Evolutionary conservation across 2,888 invertebrate species (phyloP).

Genomic region (Maniola hyperantus): DNA sequence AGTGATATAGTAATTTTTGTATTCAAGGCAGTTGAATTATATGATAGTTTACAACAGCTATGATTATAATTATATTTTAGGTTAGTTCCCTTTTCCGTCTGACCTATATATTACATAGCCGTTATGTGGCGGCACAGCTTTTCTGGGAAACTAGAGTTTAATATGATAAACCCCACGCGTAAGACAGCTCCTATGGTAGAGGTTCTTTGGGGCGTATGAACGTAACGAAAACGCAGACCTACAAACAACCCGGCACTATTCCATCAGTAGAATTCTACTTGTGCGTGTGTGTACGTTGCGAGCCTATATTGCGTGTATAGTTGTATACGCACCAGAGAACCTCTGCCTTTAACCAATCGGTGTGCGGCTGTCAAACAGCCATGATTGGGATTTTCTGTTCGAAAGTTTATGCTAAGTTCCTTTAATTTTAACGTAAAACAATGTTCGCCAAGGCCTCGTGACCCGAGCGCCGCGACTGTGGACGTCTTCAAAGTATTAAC

Average conservation of each 20-base stretch:
- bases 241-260: too few species aligned
- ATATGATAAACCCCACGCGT: slow-evolving; percentile 28
- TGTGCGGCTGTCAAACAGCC: slow-evolving; percentile 66
- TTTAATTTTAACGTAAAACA: slow-evolving; percentile 43
- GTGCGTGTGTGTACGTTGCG: too few species aligned
- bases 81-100: too few species aligned
- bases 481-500: slow-evolving; percentile 51
- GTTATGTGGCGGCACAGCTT: not conserved
- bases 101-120: not conserved
- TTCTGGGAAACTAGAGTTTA: not conserved
- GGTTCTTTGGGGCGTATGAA: too few species aligned
- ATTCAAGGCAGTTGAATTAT: too few species aligned
- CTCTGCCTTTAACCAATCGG: slow-evolving; percentile 32
- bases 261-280: too few species aligned
- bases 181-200: slow-evolving; percentile 26
- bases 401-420: slow-evolving; percentile 49
- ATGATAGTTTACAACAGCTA: too few species aligned
- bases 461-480: slow-evolving; percentile 28
- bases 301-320: too few species aligned
- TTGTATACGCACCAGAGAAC: too few species aligned
- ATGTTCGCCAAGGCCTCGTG: slow-evolving; percentile 42
- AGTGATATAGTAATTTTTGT: too few species aligned
- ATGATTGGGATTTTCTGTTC: slow-evolving; percentile 46
- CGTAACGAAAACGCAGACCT: too few species aligned
- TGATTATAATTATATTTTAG: too few species aligned